Evolutionary conservation across 2,888 invertebrate species (phyloP).

Genomic region (Pristionchus arcanus): DNA sequence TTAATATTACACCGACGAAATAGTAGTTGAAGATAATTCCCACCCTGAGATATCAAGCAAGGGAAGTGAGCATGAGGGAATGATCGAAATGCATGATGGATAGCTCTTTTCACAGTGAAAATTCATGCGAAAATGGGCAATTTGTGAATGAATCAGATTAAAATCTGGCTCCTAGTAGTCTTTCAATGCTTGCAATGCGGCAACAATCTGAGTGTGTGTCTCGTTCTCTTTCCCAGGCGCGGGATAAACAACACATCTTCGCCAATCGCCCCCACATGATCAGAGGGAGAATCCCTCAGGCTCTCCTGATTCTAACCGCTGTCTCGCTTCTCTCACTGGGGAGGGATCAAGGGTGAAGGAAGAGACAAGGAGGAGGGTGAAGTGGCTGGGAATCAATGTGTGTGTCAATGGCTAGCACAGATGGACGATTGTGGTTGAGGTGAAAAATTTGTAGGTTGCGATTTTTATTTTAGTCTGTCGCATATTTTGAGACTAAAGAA

Average conservation of each 20-base stretch:
- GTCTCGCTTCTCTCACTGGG: no score
- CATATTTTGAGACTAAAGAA: neutral
- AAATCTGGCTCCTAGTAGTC: constrained; percentile 12
- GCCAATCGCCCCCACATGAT: constrained; percentile 27
- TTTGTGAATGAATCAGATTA: neutral
- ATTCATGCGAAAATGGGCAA: no score
- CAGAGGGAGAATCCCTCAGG: neutral
- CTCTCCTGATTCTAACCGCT: no score
- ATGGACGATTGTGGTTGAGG: neutral
- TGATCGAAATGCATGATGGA: no score
- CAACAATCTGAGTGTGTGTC: neutral
- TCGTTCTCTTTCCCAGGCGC: constrained; percentile 43
- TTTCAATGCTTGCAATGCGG: constrained; percentile 58
- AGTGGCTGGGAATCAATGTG: no score
- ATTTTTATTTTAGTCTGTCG: neutral
- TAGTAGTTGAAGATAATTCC: no score
- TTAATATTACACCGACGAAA: no score
- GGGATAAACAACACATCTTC: constrained; percentile 15
- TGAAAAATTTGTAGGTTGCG: neutral
- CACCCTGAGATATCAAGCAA: no score
- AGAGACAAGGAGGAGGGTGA: neutral
- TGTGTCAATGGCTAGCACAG: no score
- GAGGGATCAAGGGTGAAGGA: no score
- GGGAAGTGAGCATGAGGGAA: no score
- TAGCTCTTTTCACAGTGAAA: no score